Evolutionary conservation across 2,113 vertebrate genomes (phyloP), one percentile per base, ranked within the genome.

Genomic region (Zosterops pallidus): DNA sequence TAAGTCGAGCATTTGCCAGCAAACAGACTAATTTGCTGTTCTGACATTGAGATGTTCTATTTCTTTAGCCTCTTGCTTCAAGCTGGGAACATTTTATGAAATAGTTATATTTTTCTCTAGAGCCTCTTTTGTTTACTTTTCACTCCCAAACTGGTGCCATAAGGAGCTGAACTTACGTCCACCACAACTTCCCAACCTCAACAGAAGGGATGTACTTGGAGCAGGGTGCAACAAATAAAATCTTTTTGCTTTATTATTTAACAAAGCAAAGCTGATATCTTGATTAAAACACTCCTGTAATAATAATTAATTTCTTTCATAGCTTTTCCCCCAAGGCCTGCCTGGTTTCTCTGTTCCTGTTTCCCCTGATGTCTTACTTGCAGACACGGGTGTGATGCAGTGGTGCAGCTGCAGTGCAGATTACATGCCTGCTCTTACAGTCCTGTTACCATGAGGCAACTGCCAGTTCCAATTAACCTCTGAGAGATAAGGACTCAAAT

Each of bases 101-200:
- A 89, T 41, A 60, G 41, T 42, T 17, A 6, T 80, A 72, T 87
- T 95, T 95, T 95, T 89, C 49, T 79, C 63, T 85, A 71, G 46
- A 89, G 26, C 35, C 56, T 79, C 62, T 89, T 83, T 65, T 87
- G 53, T 92, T 95, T 94, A 94, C 84, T 82, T 95, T 94, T 94
- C 67, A 85, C 81, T 91, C 70, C 80, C 62, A 55, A 62, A 83
- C 74, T 89, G 81, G 57, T 95, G 92, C 86, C 91, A 79, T 11
- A 50, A 83, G 65, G 84, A 89, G 62, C 50, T 92, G 77, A 94
- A 87, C 74, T 75, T 88, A 64, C 19, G 79, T 35, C 44, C 5
- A 2, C 65, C 25, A 64, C 8, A 6, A 83, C 72, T 91, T 92
- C 78, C 33, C 53, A 76, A 53, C 84, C 57, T 90, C 80, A 59